Evolutionary conservation across 2,797 vertebrate species (phyloP), one percentile per base, ranked within the genome.

Genomic region (Sebastes itinus): DNA sequence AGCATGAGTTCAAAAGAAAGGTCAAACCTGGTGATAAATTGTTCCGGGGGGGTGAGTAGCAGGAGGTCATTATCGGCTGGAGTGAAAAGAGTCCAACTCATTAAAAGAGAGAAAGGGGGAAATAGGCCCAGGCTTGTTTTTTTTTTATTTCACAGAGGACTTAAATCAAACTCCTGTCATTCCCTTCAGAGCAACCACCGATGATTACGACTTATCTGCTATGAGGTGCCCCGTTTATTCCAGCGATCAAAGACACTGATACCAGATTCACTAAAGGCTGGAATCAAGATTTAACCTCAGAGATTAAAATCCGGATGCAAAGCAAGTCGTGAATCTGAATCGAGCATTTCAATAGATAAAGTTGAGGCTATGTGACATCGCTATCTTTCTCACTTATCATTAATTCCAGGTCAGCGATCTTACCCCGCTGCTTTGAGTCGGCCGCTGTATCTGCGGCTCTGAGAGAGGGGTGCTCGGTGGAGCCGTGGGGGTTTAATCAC

Each of bases 381-480:
- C 88, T 76, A 85, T 92, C 91, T 88, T 92, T 93, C 89, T 92
- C 89, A 91, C 91, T 89, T 87, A 82, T 90, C 85, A 87, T 94
- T 92, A 94, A 89, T 94, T 95, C 94, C 92, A 89, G 94, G 94
- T 96, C 95, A 93, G 88, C 77, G 88, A 89, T 90, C 89, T 82
- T 72, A 89, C 83, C 84, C 90, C 49, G 4, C 82, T 79, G 85
- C 86, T 89, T 78, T 81, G 75, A 58, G 87, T 83, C 82, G 8
- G 87, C 84, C 59, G 80, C 86, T 86, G 77, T 86, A 79, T 80
- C 85, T 64, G 33, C 68, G 77, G 83, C 87, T 87, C 87, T 75
- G 87, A 78, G 87, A 78, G 84, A 89, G 55, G 62, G 82, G 77
- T 14, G 81, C 72, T 81, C 30, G 65, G 70, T 66, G 74, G 63